These are phyloP conservation scores for Coregonus clupeaformis DNA, from an alignment of 2,113 vertebrate species.

Conservation along the genomic window DNA sequence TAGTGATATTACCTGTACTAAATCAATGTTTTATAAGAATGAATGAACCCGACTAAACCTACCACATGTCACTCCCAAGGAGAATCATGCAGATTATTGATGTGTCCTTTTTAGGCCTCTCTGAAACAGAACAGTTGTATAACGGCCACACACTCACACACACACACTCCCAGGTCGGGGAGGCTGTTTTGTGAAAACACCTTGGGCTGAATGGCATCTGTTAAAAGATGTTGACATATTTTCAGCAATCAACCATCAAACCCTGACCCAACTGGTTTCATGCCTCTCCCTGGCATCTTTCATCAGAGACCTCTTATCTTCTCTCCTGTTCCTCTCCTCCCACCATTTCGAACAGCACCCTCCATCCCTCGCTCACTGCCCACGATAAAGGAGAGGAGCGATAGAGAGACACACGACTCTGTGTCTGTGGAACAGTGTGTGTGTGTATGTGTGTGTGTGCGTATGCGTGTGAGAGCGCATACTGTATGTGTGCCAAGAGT, in stretches of 20 bases:
- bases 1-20: not conserved
- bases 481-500: not conserved
- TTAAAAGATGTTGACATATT: slow-evolving; percentile 76
- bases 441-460: not conserved
- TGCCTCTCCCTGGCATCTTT: slow-evolving; percentile 67
- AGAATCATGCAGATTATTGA: slow-evolving; percentile 30
- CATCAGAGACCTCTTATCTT: slow-evolving; percentile 72
- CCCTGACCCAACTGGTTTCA: slow-evolving; percentile 66
- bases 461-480: not conserved
- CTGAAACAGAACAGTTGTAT: slow-evolving; percentile 65
- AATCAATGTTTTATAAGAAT: slow-evolving; percentile 26
- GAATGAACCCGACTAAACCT: slow-evolving; percentile 24
- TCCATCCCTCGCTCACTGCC: slow-evolving; percentile 6
- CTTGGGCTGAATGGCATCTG: slow-evolving; percentile 63
- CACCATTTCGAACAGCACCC: not conserved
- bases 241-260: slow-evolving; percentile 75
- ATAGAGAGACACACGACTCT: not conserved
- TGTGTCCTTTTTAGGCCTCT: slow-evolving; percentile 31
- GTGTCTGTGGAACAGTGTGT: not conserved
- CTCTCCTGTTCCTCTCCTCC: slow-evolving; percentile 12
- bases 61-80: slow-evolving; percentile 11
- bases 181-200: slow-evolving; percentile 57
- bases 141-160: slow-evolving; percentile 34
- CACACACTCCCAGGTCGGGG: slow-evolving; percentile 43
- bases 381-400: not conserved